Evolutionary conservation across 2,113 vertebrate genomes (phyloP).

Genomic region (Hydropotes inermis): DNA sequence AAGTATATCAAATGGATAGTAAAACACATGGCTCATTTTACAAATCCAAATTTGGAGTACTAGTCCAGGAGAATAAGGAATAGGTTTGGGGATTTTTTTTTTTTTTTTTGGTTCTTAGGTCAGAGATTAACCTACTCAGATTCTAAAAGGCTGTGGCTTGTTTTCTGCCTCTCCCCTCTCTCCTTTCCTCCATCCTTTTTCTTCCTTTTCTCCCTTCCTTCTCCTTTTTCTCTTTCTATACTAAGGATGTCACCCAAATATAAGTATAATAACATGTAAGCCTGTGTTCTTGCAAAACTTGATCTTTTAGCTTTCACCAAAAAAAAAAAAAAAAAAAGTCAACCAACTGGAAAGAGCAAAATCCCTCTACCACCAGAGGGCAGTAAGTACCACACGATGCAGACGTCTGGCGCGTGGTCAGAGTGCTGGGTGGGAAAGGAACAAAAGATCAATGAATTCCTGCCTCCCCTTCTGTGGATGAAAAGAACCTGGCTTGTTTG

Average conservation of each 20-base stretch:
- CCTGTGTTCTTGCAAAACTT: not conserved
- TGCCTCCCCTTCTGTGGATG: not conserved
- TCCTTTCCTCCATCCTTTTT: fast-evolving
- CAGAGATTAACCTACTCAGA: not conserved
- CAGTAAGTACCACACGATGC: not conserved
- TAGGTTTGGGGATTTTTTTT: not conserved
- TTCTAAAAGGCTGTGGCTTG: not conserved
- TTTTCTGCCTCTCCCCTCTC: no score
- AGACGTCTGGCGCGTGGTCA: fast-evolving
- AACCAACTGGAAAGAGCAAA: not conserved
- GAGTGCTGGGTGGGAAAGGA: fast-evolving
- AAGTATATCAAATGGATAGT: not conserved
- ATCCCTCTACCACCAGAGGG: not conserved
- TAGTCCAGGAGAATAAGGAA: not conserved
- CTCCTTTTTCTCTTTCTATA: no score
- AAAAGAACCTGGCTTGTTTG: not conserved
- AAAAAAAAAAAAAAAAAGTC: not conserved
- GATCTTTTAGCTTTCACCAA: not conserved
- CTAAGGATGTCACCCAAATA: not conserved
- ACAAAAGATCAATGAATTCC: fast-evolving
- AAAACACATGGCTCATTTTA: not conserved
- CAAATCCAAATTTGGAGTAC: not conserved
- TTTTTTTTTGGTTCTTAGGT: not conserved
- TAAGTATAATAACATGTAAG: not conserved
- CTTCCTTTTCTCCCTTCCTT: no score